Conservation (phyloP, 2,888 invertebrate species). For the Diarsia rubi region DNA sequence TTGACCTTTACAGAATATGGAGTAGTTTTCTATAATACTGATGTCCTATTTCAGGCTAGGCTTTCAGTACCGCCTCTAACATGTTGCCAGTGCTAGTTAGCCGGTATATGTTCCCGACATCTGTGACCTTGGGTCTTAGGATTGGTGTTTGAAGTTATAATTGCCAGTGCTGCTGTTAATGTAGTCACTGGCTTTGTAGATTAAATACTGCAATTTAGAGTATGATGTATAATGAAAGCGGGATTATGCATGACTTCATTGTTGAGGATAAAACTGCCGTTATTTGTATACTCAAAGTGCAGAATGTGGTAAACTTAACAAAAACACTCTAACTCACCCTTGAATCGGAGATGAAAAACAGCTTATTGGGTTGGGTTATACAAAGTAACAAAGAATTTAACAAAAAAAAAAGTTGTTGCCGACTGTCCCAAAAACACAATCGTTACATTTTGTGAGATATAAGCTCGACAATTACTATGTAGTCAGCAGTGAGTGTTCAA, state of each 20-base stretch:
- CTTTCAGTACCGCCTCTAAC: slow-evolving; percentile 55
- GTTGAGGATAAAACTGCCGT: no score
- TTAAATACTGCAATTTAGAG: neutral
- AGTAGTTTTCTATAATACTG: slow-evolving; percentile 47
- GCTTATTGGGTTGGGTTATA: slow-evolving; percentile 16
- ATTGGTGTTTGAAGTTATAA: slow-evolving; percentile 31
- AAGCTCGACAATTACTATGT: slow-evolving; percentile 67
- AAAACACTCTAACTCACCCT: neutral
- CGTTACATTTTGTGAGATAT: slow-evolving; percentile 65
- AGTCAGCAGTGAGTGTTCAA: slow-evolving; percentile 70
- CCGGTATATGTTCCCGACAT: slow-evolving; percentile 39
- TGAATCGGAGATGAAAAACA: slow-evolving; percentile 18
- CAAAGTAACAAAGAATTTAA: slow-evolving; percentile 50
- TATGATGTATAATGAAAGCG: neutral
- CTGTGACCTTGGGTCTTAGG: slow-evolving; percentile 28
- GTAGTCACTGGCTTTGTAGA: neutral
- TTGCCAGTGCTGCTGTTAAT: slow-evolving; percentile 8
- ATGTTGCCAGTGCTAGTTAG: slow-evolving; percentile 40
- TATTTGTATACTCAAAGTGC: neutral
- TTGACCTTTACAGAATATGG: slow-evolving; percentile 40
- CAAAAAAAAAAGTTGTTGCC: slow-evolving; percentile 45
- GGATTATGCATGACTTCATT: neutral
- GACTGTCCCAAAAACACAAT: slow-evolving; percentile 60
- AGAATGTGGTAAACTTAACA: neutral
- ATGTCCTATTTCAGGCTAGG: slow-evolving; percentile 38